Conservation (phyloP, 2,113 vertebrate genomes). For the Microtus richardsoni region DNA sequence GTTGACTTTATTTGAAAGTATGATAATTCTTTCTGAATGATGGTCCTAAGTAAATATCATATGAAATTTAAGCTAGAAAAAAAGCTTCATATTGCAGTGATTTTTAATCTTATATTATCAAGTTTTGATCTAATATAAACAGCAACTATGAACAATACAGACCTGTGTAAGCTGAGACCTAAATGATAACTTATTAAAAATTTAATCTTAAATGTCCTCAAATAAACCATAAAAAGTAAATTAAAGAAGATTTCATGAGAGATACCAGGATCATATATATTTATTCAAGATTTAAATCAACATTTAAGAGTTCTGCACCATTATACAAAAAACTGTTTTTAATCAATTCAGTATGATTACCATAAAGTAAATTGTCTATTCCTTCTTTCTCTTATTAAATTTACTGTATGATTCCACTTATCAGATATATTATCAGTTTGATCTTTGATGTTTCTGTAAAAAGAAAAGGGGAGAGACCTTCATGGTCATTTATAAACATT, state of each 20-base stretch:
- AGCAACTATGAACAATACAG: background rate
- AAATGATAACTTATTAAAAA: slow-evolving; percentile 30
- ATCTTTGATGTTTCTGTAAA: slow-evolving; percentile 59
- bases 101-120: background rate
- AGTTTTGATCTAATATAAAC: background rate
- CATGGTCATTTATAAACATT: slow-evolving; percentile 74
- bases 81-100: background rate
- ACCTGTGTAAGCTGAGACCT: background rate
- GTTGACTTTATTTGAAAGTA: slow-evolving; percentile 38
- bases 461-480: slow-evolving; percentile 66
- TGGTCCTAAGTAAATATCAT: background rate
- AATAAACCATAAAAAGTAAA: slow-evolving; percentile 27
- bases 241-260: slow-evolving; percentile 1
- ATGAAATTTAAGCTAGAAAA: background rate
- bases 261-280: background rate
- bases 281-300: slow-evolving; percentile 36
- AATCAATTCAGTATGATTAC: background rate
- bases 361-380: slow-evolving; percentile 24
- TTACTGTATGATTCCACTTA: slow-evolving; percentile 62
- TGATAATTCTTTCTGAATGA: slow-evolving; percentile 10
- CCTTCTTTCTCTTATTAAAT: slow-evolving; percentile 12
- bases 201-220: background rate
- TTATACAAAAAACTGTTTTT: slow-evolving; percentile 19
- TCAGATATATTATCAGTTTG: background rate
- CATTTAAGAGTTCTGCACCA: background rate